Conservation (phyloP, 2,888 invertebrate species). For the Drosophila neonasuta region DNA sequence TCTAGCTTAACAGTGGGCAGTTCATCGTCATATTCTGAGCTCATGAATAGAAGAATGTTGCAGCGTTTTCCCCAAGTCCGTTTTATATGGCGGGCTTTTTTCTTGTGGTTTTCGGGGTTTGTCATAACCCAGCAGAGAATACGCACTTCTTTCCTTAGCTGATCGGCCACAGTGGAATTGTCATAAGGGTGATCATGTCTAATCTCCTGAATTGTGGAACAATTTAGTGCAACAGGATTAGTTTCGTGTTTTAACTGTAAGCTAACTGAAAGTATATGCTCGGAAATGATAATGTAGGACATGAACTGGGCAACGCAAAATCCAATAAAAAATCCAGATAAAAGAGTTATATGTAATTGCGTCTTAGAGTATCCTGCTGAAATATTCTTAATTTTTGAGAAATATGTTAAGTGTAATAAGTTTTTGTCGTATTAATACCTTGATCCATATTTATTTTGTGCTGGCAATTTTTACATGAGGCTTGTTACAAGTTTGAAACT, state of each 20-base stretch:
- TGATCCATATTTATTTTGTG: not conserved
- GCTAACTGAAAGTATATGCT: constrained; percentile 4
- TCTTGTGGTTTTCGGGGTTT: constrained; percentile 91
- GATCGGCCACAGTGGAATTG: constrained; percentile 84
- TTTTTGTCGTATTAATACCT: constrained; percentile 4
- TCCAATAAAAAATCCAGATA: constrained; percentile 32
- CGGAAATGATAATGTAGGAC: constrained; percentile 26
- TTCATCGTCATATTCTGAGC: constrained; percentile 86
- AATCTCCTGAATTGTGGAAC: not conserved
- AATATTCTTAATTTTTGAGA: not conserved
- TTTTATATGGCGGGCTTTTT: constrained; percentile 94
- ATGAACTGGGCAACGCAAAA: constrained; percentile 36
- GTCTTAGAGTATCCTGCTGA: not conserved
- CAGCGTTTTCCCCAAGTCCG: constrained; percentile 97
- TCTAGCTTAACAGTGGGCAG: constrained; percentile 90
- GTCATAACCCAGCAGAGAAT: constrained; percentile 98
- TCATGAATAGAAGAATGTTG: constrained; percentile 92
- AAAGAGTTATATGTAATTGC: constrained; percentile 1
- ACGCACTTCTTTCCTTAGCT: constrained; percentile 88
- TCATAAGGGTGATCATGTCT: constrained; percentile 15
- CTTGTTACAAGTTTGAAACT: no score
- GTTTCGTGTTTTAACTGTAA: not conserved
- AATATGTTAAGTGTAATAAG: no score
- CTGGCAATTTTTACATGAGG: no score
- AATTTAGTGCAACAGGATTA: no score